A percentile compares a stretch with the other conserved stretches of the same genome.
Evolutionary conservation across 2,797 vertebrate genomes (phyloP).

Genomic region (Etheostoma nigrum): DNA sequence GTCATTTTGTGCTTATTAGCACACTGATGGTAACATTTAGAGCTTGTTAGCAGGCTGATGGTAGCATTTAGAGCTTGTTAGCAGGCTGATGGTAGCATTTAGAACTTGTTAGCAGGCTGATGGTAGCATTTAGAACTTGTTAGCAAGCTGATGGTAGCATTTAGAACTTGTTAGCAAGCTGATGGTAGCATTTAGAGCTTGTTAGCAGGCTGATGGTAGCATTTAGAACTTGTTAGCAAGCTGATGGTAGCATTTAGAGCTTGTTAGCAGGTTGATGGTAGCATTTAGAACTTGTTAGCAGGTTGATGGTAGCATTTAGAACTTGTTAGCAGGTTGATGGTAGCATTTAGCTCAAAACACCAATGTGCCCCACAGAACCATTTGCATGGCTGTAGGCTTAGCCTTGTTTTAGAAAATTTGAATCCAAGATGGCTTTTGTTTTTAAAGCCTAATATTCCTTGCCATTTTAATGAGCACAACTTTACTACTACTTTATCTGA

Average conservation of each 20-base stretch:
- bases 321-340: neutral
- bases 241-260: too few relatives aligned
- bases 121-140: neutral
- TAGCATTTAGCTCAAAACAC: neutral
- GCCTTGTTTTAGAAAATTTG: neutral
- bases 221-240: too few relatives aligned
- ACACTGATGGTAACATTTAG: too few relatives aligned
- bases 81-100: neutral
- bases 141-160: too few relatives aligned
- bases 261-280: too few relatives aligned
- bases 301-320: too few relatives aligned
- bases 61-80: neutral
- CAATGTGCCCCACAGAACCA: neutral
- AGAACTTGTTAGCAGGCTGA: neutral
- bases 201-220: too few relatives aligned
- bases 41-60: neutral
- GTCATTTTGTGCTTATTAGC: neutral
- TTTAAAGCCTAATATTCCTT: neutral
- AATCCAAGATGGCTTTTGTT: neutral
- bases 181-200: too few relatives aligned
- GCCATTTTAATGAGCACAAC: neutral
- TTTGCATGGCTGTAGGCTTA: neutral
- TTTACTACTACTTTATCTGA: neutral
- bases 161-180: too few relatives aligned
- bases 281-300: too few relatives aligned